Base-by-base conservation (phyloP, 53 echinoderm and acorn worm species). In the Temnopleurus reevesii region DNA sequence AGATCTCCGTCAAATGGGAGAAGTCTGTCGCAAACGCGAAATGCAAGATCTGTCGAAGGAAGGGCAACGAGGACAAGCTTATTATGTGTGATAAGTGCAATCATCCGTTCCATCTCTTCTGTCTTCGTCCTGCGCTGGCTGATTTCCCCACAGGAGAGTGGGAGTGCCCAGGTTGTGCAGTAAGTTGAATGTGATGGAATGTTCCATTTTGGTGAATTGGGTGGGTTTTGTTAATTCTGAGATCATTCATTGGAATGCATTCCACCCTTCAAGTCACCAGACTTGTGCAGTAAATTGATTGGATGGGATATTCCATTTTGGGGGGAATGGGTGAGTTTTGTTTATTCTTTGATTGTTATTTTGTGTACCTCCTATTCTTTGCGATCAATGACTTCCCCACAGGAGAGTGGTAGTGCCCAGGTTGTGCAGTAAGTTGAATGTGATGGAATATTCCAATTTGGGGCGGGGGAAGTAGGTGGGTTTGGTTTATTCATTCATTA, bases 11-110 rank as follows among this genome's bases (percentile, higher is more conserved):
- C 15, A 94, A 94, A 43, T 97, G 97, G 97, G 97, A 97, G 89
- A 97, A 97, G 57, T 94, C 94, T 3, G 92, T 95, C 8, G 95
- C 93, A 34, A 97, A 97, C 38, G 95, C 97, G 12, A 95, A 93
- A 36, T 97, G 97, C 90, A 97, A 97, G 92, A 97, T 97, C 25
- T 97, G 97, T 44, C 92, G 97, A 3, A 91, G 93, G 89, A 97
- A 97, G 83, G 93, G 93, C 4, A 92, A 92, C 30, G 94, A 94
- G 12, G 93, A 91, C n/a, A 94, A 94, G 45, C 56, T 95, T 18
- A 27, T 97, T 9, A 85, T 95, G 13, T 97, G 97, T 35, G 97
- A 97, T 65, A 93, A 95, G 57, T 97, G 97, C 63, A 97, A 95
- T 76, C 94, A 97, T 46, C 97, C 95, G 35, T 97, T 97, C 86